Conservation (phyloP, 2,113 vertebrate genomes). For the Hippocampus guttulatus region DNA sequence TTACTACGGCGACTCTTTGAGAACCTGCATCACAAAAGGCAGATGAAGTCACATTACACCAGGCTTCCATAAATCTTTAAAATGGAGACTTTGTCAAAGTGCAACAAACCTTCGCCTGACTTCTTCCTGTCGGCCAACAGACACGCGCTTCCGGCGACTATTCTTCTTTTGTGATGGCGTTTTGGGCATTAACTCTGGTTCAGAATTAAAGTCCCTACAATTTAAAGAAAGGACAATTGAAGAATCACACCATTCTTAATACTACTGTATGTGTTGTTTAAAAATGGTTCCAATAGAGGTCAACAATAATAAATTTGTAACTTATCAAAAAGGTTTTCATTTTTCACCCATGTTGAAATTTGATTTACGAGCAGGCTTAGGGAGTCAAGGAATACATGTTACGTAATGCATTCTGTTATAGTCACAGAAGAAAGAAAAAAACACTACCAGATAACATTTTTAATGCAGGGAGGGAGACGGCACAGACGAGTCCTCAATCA, state of each 20-base stretch:
- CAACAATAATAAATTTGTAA: not conserved
- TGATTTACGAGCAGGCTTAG: not conserved
- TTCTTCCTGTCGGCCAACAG: conserved; percentile 66
- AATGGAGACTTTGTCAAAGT: not conserved
- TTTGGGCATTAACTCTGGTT: conserved; percentile 92
- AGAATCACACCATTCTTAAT: not conserved
- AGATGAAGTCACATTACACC: not conserved
- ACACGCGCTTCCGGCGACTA: conserved; percentile 77
- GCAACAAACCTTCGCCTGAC: conserved; percentile 75
- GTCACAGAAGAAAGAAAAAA: too few species aligned
- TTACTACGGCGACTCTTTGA: conserved; percentile 74
- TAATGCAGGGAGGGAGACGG: too few species aligned
- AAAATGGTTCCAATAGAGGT: not conserved
- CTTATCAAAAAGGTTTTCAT: not conserved
- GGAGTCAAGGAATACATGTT: too few species aligned
- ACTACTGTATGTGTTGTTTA: not conserved
- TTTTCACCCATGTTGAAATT: not conserved
- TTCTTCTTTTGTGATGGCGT: conserved; percentile 91
- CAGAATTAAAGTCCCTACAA: conserved; percentile 77
- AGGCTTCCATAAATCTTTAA: not conserved
- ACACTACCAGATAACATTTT: too few species aligned
- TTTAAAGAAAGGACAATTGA: not conserved
- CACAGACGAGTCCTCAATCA: too few species aligned
- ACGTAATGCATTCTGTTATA: too few species aligned
- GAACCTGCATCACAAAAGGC: conserved; percentile 46